phyloP scores from a whole-genome alignment of 1,140 invertebrate species.

The Eufriesea mexicana region DNA sequence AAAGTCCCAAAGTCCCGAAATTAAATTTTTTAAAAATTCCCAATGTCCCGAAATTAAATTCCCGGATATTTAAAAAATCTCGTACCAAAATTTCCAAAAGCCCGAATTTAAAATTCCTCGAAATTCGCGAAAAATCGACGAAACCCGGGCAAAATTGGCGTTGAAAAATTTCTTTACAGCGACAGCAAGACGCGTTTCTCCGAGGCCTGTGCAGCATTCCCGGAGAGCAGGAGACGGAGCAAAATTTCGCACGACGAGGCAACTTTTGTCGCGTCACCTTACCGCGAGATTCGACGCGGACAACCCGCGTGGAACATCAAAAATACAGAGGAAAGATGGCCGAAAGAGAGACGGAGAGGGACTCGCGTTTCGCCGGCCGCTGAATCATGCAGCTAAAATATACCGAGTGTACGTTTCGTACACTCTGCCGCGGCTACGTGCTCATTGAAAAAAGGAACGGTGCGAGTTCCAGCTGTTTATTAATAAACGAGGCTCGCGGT shows the following conservation, averaged over 20 bases:
- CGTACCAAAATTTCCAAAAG: no score
- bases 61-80: no score
- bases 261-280: not conserved
- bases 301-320: not conserved
- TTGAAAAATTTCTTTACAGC: no score
- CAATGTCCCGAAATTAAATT: no score
- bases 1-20: no score
- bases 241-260: not conserved
- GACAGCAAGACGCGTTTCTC: no score
- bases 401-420: slow-evolving; percentile 60
- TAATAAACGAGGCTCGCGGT: slow-evolving; percentile 44
- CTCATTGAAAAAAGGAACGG: slow-evolving; percentile 31
- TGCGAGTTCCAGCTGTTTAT: slow-evolving; percentile 33
- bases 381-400: slow-evolving; percentile 72
- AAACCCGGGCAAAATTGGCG: no score
- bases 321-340: slow-evolving; percentile 14
- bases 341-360: not conserved
- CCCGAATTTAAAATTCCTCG: no score
- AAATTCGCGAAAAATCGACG: no score
- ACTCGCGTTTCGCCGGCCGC: slow-evolving; percentile 46
- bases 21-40: no score
- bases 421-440: slow-evolving; percentile 4
- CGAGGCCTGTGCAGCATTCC: not conserved
- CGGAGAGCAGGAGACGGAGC: not conserved
- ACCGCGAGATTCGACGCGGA: slow-evolving; percentile 7